A percentile compares a stretch with the other conserved stretches of the same genome.
phyloP scores from a whole-genome alignment of 1,140 invertebrate genomes.

The Drosophila mayri region DNA sequence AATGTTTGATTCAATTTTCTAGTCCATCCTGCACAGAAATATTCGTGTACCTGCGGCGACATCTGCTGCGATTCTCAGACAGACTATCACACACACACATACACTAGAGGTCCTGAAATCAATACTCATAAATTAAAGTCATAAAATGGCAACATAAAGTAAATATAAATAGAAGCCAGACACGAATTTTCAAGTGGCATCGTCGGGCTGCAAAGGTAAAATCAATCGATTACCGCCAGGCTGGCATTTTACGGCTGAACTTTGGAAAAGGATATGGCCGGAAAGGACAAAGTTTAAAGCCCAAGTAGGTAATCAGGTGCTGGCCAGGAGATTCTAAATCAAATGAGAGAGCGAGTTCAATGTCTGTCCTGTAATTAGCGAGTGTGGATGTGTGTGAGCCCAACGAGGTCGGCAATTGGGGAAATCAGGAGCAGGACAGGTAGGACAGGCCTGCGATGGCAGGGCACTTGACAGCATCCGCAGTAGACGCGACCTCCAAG shows the following conservation, averaged over 20 bases:
- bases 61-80: slow-evolving; percentile 65
- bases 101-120: slow-evolving; percentile 40
- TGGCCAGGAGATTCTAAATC: neutral
- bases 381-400: slow-evolving; percentile 17
- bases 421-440: slow-evolving; percentile 11
- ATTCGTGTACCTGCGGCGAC: slow-evolving; percentile 42
- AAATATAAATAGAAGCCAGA: slow-evolving; percentile 62
- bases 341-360: slow-evolving; percentile 5
- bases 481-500: slow-evolving; percentile 16
- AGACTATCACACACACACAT: neutral
- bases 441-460: slow-evolving; percentile 34
- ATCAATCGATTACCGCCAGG: slow-evolving; percentile 44
- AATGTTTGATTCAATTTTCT: slow-evolving; percentile 42
- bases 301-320: slow-evolving; percentile 1
- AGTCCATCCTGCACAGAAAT: slow-evolving; percentile 17
- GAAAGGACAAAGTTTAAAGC: slow-evolving; percentile 44
- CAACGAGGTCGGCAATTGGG: neutral
- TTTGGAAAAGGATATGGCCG: slow-evolving; percentile 1
- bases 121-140: slow-evolving; percentile 71
- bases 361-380: slow-evolving; percentile 45
- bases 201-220: slow-evolving; percentile 26
- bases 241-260: slow-evolving; percentile 43
- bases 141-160: slow-evolving; percentile 60
- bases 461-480: slow-evolving; percentile 48
- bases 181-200: slow-evolving; percentile 55